Conservation (phyloP, 2,888 invertebrate species). For the Stenichneumon culpator region DNA sequence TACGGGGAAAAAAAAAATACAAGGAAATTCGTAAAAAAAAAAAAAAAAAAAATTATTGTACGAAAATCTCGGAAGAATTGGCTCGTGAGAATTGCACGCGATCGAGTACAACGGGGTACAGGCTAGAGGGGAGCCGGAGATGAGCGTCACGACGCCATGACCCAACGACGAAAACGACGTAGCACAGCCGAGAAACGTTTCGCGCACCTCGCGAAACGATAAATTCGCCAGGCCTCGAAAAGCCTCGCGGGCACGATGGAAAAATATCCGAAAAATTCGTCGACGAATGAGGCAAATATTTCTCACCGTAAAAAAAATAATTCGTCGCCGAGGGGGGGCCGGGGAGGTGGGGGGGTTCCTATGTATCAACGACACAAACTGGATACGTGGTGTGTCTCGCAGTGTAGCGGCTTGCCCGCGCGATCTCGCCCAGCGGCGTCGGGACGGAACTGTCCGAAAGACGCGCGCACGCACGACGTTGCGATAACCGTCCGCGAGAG, state of each 20-base stretch:
- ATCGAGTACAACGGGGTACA: background rate
- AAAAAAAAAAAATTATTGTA: too few relatives aligned
- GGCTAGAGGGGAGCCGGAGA: background rate
- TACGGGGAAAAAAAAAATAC: too few relatives aligned
- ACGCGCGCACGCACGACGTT: slow-evolving; percentile 49
- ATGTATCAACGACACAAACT: slow-evolving; percentile 9
- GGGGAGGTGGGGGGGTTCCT: background rate
- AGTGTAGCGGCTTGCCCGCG: slow-evolving; percentile 59
- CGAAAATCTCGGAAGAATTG: too few relatives aligned
- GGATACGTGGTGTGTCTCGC: slow-evolving; percentile 7
- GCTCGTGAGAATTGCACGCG: too few relatives aligned
- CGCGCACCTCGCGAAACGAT: background rate
- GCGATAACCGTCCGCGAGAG: slow-evolving; percentile 27
- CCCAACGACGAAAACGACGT: slow-evolving; percentile 56
- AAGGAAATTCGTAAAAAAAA: too few relatives aligned
- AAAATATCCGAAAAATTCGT: background rate
- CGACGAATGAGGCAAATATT: background rate
- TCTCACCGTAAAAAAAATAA: slow-evolving; percentile 39
- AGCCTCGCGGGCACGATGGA: background rate
- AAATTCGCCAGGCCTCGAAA: background rate
- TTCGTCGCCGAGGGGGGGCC: background rate
- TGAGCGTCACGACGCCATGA: slow-evolving; percentile 67
- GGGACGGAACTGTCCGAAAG: slow-evolving; percentile 44
- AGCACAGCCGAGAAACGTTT: slow-evolving; percentile 34
- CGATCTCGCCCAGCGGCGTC: slow-evolving; percentile 62